Conservation (phyloP, 64 coral and sea anemone genomes). For the Montipora efflorescens region DNA sequence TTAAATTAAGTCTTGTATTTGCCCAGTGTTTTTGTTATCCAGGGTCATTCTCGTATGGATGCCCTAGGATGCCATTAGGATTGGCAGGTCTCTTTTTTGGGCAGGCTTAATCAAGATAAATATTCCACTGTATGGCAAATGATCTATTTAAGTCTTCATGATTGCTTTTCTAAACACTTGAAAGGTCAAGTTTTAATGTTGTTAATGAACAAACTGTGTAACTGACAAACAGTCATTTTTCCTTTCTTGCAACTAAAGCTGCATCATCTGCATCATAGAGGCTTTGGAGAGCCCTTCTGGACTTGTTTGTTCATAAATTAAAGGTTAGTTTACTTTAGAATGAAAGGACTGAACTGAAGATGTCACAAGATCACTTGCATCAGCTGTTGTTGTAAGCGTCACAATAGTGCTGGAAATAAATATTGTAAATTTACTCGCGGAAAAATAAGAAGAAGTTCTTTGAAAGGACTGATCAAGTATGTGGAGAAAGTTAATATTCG, state of each 20-base stretch:
- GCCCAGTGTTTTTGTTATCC: background rate
- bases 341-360: background rate
- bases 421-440: background rate
- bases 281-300: slow-evolving; percentile 58
- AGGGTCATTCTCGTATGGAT: no score
- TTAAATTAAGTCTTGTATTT: background rate
- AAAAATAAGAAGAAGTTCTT: no score
- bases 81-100: no score
- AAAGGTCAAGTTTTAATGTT: slow-evolving; percentile 46
- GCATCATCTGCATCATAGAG: background rate
- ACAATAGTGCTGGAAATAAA: background rate
- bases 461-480: no score
- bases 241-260: slow-evolving; percentile 58
- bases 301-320: slow-evolving; percentile 25
- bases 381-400: background rate
- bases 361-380: background rate
- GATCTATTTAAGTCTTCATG: no score
- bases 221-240: slow-evolving; percentile 59
- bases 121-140: no score
- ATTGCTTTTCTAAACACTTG: slow-evolving; percentile 10
- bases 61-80: no score
- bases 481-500: no score
- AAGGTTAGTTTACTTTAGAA: background rate
- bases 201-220: slow-evolving; percentile 21
- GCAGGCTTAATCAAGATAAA: no score